phyloP scores from a whole-genome alignment of 2,797 vertebrate species.

The Poecilia picta region DNA sequence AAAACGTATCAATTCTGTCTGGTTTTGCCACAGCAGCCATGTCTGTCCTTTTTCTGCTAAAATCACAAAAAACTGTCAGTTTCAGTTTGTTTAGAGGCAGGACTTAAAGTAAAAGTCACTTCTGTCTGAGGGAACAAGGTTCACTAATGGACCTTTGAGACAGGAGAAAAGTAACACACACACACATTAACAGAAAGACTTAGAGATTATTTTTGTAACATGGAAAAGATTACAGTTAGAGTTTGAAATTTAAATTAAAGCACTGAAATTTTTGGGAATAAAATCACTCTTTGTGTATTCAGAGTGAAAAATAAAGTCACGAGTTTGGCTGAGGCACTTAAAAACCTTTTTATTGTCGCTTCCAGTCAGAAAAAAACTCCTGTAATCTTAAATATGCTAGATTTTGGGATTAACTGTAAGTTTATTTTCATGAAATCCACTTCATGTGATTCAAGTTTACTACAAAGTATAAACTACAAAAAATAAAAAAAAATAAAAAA shows the following conservation, averaged over 20 bases:
- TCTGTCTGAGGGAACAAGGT: constrained; percentile 56
- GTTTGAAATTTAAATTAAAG: not conserved
- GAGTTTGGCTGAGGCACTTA: not conserved
- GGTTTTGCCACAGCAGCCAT: constrained; percentile 14
- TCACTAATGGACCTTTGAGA: constrained; percentile 63
- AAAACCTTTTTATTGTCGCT: not conserved
- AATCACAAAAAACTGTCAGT: not conserved
- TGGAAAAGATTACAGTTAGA: not conserved
- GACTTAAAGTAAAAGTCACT: constrained; percentile 29
- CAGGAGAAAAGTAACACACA: constrained; percentile 7
- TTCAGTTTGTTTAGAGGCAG: constrained; percentile 4
- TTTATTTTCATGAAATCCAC: not conserved
- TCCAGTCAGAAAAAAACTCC: not conserved
- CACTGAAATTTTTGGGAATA: not conserved
- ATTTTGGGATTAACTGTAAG: not conserved
- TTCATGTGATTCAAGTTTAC: not conserved
- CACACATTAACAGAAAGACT: not conserved
- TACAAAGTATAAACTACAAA: not conserved
- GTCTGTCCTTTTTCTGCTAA: constrained; percentile 6
- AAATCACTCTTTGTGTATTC: not conserved
- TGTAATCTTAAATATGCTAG: not conserved
- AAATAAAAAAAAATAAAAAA: no score
- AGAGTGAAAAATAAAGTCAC: not conserved
- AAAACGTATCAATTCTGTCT: constrained; percentile 8
- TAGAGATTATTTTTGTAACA: not conserved